Percentiles rank a stretch among this genome's conserved stretches.
Conservation (phyloP, 2,113 vertebrate genomes). For the Hippocampus comes region DNA sequence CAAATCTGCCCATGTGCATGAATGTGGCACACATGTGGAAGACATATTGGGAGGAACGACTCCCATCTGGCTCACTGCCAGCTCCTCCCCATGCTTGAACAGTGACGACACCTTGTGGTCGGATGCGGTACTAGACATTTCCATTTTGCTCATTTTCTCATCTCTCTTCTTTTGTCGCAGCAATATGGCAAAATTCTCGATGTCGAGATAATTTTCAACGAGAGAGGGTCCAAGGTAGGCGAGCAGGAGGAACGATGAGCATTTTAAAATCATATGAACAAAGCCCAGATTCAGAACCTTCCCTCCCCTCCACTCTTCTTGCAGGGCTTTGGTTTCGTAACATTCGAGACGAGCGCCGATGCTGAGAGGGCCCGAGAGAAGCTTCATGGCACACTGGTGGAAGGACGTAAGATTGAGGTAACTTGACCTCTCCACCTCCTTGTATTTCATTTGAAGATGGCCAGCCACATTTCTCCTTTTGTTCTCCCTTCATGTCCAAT, state of each 20-base stretch:
- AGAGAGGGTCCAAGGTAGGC: conserved; percentile 97
- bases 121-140: conserved; percentile 25
- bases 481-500: conserved; percentile 53
- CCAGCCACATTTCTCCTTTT: conserved; percentile 50
- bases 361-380: conserved; percentile 97
- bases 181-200: conserved; percentile 99
- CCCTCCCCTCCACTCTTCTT: background rate
- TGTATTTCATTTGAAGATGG: conserved; percentile 20
- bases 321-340: conserved; percentile 99
- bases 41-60: conserved; percentile 39
- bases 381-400: conserved; percentile 98
- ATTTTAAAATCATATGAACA: background rate
- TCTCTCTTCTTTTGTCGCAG: conserved; percentile 65
- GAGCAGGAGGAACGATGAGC: background rate
- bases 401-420: conserved; percentile 99
- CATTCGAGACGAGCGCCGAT: conserved; percentile 95
- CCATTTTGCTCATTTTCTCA: conserved; percentile 13
- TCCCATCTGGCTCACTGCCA: conserved; percentile 43
- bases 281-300: background rate
- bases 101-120: conserved; percentile 68
- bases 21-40: conserved; percentile 23
- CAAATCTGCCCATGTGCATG: conserved; percentile 9
- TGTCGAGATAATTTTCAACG: conserved; percentile 99
- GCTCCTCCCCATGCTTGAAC: conserved; percentile 34
- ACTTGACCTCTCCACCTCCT: conserved; percentile 15